A percentile compares a stretch with the other conserved stretches of the same genome.
Evolutionary conservation across 2,113 vertebrate species (phyloP).

Genomic region (Mesembrinibis cayennensis): DNA sequence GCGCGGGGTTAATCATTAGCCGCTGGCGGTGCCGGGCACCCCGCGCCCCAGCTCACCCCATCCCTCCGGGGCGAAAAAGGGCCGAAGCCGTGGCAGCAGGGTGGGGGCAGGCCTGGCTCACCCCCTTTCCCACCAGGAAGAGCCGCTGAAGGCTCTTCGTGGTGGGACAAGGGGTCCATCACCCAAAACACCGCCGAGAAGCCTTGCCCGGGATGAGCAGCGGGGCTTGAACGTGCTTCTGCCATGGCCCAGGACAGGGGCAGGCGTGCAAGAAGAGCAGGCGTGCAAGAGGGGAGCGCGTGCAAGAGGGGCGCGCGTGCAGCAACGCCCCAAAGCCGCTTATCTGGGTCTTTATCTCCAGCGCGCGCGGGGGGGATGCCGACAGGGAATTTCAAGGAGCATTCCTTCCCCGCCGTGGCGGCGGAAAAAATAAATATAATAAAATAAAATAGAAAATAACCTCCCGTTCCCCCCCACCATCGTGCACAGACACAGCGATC

Average conservation of each 20-base stretch:
- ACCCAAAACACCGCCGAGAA: fast-evolving
- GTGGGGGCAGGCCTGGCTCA: neutral
- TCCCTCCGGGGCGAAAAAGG: neutral
- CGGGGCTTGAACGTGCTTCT: neutral
- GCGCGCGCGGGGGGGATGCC: fast-evolving
- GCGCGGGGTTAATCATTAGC: slow-evolving; percentile 56
- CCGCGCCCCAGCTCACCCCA: neutral
- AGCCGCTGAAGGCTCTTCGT: fast-evolving
- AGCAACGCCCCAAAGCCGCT: neutral
- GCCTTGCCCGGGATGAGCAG: neutral
- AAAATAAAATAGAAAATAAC: neutral
- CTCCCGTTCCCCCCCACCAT: fast-evolving
- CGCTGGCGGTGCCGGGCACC: neutral
- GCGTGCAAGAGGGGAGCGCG: neutral
- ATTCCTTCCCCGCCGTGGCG: neutral
- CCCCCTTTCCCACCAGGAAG: neutral
- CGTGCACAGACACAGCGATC: fast-evolving
- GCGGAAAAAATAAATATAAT: neutral
- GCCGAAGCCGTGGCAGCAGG: fast-evolving
- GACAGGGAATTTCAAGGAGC: neutral
- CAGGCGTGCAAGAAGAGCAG: neutral
- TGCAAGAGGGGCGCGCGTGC: neutral
- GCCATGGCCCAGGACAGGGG: neutral
- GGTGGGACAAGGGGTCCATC: neutral
- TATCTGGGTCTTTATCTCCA: neutral